Evolutionary conservation across 2,888 invertebrate genomes (phyloP).

Genomic region (Toxonevra muliebris): DNA sequence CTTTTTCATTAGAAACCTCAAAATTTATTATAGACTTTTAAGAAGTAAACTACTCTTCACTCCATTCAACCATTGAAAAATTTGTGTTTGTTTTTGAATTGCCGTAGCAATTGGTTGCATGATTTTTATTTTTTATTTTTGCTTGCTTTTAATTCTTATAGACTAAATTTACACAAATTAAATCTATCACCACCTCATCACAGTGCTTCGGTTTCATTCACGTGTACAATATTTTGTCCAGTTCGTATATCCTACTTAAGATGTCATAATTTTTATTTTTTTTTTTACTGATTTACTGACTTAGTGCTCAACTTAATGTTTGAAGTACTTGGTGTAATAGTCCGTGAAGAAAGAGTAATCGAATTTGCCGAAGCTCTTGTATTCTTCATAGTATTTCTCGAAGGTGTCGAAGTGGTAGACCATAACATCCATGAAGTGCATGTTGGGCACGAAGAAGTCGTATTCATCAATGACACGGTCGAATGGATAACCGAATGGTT

Average conservation of each 20-base stretch:
- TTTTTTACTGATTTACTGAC: neutral
- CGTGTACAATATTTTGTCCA: too few relatives aligned
- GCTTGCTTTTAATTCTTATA: neutral
- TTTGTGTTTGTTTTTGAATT: neutral
- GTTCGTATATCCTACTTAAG: neutral
- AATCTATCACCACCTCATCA: neutral
- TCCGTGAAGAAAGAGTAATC: conserved; percentile 41
- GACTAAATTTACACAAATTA: neutral
- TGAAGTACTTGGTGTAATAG: conserved; percentile 40
- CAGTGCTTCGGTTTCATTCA: neutral
- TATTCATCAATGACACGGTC: conserved; percentile 73
- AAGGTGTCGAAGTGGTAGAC: conserved; percentile 71
- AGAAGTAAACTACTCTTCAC: too few relatives aligned
- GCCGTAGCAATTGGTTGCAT: conserved; percentile 3
- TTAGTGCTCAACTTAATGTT: conserved; percentile 43
- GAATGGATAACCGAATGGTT: conserved; percentile 78
- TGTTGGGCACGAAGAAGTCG: conserved; percentile 74
- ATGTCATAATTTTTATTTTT: neutral
- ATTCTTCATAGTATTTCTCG: conserved; percentile 52
- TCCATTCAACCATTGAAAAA: too few relatives aligned
- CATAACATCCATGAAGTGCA: conserved; percentile 72
- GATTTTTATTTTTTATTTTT: neutral
- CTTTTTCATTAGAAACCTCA: too few relatives aligned
- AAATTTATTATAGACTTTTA: too few relatives aligned
- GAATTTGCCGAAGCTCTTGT: conserved; percentile 43